Conservation (phyloP, 2,113 vertebrate species). For the Laticauda colubrina region DNA sequence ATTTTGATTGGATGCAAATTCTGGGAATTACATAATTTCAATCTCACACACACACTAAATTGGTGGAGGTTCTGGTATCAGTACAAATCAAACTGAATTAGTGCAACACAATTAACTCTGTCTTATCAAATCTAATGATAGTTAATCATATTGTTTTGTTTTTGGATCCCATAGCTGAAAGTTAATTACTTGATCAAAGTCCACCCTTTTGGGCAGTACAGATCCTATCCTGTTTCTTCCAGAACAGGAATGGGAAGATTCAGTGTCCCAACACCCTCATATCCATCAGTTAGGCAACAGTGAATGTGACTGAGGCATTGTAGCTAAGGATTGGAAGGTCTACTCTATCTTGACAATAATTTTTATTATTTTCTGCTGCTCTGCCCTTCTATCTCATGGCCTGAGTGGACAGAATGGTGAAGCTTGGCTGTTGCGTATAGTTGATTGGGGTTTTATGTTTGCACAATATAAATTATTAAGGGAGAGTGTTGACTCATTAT, state of each 20-base stretch:
- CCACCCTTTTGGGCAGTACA: not conserved
- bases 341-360: not conserved
- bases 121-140: not conserved
- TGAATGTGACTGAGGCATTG: not conserved
- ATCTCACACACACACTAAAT: not conserved
- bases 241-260: not conserved
- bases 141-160: not conserved
- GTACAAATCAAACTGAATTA: not conserved
- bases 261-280: not conserved
- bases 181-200: not conserved
- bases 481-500: not conserved
- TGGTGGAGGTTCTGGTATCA: not conserved
- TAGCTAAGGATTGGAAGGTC: not conserved
- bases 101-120: not conserved
- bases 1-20: not conserved
- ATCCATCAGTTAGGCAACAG: not conserved
- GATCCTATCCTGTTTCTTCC: not conserved
- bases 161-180: not conserved
- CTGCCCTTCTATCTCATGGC: not conserved
- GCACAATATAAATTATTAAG: not conserved
- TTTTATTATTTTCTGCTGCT: not conserved
- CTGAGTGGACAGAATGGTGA: not conserved
- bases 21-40: not conserved
- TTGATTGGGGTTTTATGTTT: not conserved
- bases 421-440: not conserved